phyloP scores from a whole-genome alignment of 2,888 invertebrate genomes.

The Leucoptera coffeella region DNA sequence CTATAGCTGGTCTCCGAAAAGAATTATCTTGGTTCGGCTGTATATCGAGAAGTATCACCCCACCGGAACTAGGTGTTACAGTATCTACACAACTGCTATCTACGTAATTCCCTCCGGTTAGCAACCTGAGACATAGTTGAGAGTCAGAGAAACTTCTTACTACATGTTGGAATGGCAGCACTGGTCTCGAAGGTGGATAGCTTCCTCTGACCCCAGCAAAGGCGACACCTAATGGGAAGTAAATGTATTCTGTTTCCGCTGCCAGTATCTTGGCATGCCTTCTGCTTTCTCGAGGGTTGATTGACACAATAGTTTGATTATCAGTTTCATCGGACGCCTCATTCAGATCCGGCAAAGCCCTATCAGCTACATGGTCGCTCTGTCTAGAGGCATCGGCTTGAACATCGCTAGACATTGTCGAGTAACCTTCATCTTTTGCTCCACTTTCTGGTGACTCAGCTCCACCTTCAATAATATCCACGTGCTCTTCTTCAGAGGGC shows the following conservation, averaged over 20 bases:
- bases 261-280: slow-evolving; percentile 51
- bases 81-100: slow-evolving; percentile 47
- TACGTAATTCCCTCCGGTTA: slow-evolving; percentile 50
- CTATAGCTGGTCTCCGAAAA: slow-evolving; percentile 51
- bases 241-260: slow-evolving; percentile 60
- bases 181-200: slow-evolving; percentile 64
- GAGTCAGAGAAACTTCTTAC: slow-evolving; percentile 72
- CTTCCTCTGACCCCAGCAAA: slow-evolving; percentile 63
- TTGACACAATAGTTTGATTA: slow-evolving; percentile 49
- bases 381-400: slow-evolving; percentile 63
- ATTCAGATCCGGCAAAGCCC: slow-evolving; percentile 64
- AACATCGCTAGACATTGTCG: slow-evolving; percentile 78
- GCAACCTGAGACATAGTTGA: slow-evolving; percentile 64
- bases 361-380: slow-evolving; percentile 47
- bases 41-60: slow-evolving; percentile 55
- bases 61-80: slow-evolving; percentile 58
- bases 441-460: slow-evolving; percentile 72
- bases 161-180: slow-evolving; percentile 66
- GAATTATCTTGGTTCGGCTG: slow-evolving; percentile 54
- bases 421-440: slow-evolving; percentile 76
- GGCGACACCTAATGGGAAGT: slow-evolving; percentile 61
- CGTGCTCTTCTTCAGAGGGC: slow-evolving; percentile 31
- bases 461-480: slow-evolving; percentile 60
- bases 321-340: slow-evolving; percentile 70
- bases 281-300: slow-evolving; percentile 40